Base-by-base conservation (phyloP, 2,888 invertebrate genomes). In the Aphidoletes aphidimyza region DNA sequence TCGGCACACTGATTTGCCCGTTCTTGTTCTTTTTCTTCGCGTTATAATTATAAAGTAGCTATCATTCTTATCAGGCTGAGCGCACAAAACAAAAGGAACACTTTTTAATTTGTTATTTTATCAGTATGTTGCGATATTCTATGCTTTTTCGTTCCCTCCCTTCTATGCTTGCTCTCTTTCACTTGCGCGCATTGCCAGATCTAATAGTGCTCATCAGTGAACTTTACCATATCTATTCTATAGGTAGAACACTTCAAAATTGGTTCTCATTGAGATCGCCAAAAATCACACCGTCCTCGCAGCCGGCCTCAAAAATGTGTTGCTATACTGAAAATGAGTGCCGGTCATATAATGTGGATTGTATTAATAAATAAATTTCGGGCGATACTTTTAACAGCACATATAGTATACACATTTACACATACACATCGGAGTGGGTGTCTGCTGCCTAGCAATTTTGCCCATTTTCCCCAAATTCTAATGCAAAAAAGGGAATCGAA, bases 331-430 rank as follows among this genome's bases (percentile, higher is more conserved):
- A 54, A 69, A 69, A 69, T 69, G 11, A 69, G 17, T 30, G 69
- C 69, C 14, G 30, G 69, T 69, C 26, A n/a, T 69, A 69, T 30
- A 69, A 30, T 69, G 69, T 30, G 69, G 11, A 69, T 30, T 69
- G 37, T 19, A 37, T 81, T 81, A 81, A 81, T 81, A 81, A 81
- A 81, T 81, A 81, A 81, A 81, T 81, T 81, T 81, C 37, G n/a
- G 11, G 81, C 81, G 81, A 81, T 81, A 37, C 37, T 81, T 81
- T 37, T 69, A 69, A 69, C 69, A 34, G 22, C 81, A n/a, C 81
- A 78, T 36, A 78, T 37, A 54, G 5, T 6, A 54, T 19, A n/a
- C 54, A 81, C 81, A 78, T 36, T 3, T 36, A 37, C 36, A 81
- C 81, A 19, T 37, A 37, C 37, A 34, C 5, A n/a, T n/a, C n/a